A percentile compares a stretch with the other conserved stretches of the same genome.
phyloP scores from a whole-genome alignment of 2,113 vertebrate species.

The Lagopus leucura region DNA sequence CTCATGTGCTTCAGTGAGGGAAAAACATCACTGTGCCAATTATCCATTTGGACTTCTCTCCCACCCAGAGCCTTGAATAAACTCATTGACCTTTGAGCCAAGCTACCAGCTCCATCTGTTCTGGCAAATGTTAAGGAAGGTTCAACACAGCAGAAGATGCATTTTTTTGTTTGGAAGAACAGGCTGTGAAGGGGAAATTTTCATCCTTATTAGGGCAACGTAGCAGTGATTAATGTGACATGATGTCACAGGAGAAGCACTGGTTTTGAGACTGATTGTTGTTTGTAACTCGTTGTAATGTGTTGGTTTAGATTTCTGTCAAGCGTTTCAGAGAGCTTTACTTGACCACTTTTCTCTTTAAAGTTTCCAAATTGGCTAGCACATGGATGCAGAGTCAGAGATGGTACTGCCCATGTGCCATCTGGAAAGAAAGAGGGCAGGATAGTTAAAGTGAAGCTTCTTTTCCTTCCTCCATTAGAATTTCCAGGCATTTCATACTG shows the following conservation, averaged over 20 bases:
- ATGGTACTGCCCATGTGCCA: neutral
- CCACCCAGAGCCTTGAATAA: neutral
- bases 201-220: conserved; percentile 58
- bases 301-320: conserved; percentile 50
- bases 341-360: neutral
- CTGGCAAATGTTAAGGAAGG: neutral
- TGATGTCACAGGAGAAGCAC: conserved; percentile 28
- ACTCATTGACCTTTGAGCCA: neutral
- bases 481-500: neutral
- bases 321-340: neutral
- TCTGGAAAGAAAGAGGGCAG: neutral
- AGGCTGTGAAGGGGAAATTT: conserved; percentile 27
- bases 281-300: conserved; percentile 10
- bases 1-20: neutral
- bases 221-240: conserved; percentile 21
- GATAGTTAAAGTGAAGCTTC: neutral
- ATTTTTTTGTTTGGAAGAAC: conserved; percentile 17
- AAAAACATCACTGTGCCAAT: neutral
- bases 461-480: neutral
- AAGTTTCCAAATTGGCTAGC: neutral
- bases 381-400: neutral
- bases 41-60: neutral
- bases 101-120: neutral
- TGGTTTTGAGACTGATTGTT: conserved; percentile 3
- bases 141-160: neutral